These are phyloP conservation scores for Ceramica pisi DNA, from an alignment of 2,888 invertebrate genomes.

Conservation along the genomic window DNA sequence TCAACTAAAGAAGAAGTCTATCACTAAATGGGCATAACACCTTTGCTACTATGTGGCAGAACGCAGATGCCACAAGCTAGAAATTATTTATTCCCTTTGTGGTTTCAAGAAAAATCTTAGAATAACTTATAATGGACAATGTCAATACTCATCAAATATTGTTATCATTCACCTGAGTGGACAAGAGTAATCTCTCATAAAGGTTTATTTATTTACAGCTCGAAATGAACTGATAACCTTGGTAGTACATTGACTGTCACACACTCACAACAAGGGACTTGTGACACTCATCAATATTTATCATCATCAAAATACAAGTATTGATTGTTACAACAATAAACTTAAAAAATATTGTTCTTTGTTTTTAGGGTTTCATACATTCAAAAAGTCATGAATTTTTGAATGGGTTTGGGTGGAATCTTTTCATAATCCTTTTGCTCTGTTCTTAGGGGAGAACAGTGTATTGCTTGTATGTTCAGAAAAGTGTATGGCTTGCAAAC, in stretches of 20 bases:
- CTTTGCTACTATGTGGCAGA: too few relatives aligned
- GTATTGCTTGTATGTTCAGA: too few relatives aligned
- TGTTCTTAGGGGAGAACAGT: too few relatives aligned
- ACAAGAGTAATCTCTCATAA: conserved; percentile 17
- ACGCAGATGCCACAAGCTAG: too few relatives aligned
- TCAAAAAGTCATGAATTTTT: too few relatives aligned
- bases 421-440: too few relatives aligned
- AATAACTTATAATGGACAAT: background rate
- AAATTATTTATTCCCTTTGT: too few relatives aligned
- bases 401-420: too few relatives aligned
- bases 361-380: background rate
- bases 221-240: conserved; percentile 63
- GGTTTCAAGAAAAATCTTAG: too few relatives aligned
- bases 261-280: conserved; percentile 30
- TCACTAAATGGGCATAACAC: too few relatives aligned
- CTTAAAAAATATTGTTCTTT: background rate
- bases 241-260: conserved; percentile 26
- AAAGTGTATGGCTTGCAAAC: too few relatives aligned
- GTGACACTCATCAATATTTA: conserved; percentile 30
- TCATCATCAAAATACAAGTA: background rate
- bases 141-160: background rate
- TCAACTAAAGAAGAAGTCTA: too few relatives aligned
- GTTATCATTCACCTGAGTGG: conserved; percentile 8
- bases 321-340: background rate
- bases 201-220: conserved; percentile 49